These are phyloP conservation scores for Andrena trimmerana DNA, from an alignment of 2,888 invertebrate genomes.

Conservation along the genomic window DNA sequence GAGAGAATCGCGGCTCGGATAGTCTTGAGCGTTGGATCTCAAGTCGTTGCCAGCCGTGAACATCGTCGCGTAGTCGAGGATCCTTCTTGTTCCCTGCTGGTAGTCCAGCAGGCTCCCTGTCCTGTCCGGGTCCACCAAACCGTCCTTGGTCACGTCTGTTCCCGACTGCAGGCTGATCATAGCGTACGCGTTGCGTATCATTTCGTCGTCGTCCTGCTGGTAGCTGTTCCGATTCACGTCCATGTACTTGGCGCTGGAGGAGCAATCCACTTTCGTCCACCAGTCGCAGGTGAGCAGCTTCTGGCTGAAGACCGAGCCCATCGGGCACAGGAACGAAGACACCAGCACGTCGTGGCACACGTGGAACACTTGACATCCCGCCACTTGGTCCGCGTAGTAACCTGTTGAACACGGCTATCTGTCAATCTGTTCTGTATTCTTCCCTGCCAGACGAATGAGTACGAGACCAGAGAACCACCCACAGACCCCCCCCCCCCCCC, in stretches of 20 bases:
- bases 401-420: conserved; percentile 82
- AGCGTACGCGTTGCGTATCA: conserved; percentile 87
- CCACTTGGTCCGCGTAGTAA: conserved; percentile 89
- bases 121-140: conserved; percentile 69
- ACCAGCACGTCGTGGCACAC: conserved; percentile 87
- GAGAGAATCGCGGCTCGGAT: conserved; percentile 48
- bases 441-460: too few species aligned
- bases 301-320: conserved; percentile 90
- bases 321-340: conserved; percentile 89
- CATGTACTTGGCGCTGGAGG: conserved; percentile 85
- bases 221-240: conserved; percentile 84
- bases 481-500: not conserved
- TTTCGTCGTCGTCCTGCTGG: conserved; percentile 86
- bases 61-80: conserved; percentile 37
- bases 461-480: too few species aligned
- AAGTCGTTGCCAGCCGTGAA: conserved; percentile 70
- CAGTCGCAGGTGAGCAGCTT: conserved; percentile 89
- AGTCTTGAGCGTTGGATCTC: conserved; percentile 69
- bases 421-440: not conserved
- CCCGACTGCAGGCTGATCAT: conserved; percentile 87
- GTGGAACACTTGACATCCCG: conserved; percentile 89
- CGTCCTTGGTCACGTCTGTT: conserved; percentile 69
- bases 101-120: conserved; percentile 64
- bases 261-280: conserved; percentile 90
- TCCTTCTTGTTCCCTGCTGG: conserved; percentile 23